Percentiles rank a stretch among this genome's conserved stretches.
These are phyloP conservation scores for Microplitis manilae DNA, from an alignment of 2,888 invertebrate species.

Conservation along the genomic window DNA sequence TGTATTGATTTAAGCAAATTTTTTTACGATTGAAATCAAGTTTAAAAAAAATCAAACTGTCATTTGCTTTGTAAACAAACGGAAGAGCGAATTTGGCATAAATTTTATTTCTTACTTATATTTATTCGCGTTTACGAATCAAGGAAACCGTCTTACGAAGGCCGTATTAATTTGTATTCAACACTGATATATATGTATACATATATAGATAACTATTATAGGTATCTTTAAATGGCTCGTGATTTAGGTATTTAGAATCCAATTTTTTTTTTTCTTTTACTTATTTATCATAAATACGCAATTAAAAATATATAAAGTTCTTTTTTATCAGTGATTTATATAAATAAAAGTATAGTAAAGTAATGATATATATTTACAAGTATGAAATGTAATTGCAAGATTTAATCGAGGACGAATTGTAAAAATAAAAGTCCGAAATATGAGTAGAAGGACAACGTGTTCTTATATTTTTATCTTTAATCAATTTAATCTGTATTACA, in stretches of 20 bases:
- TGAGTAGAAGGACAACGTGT: conserved; percentile 30
- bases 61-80: not conserved
- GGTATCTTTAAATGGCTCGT: not conserved
- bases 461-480: not conserved
- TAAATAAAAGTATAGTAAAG: too few species aligned
- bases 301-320: too few species aligned
- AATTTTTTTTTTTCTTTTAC: not conserved
- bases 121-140: not conserved
- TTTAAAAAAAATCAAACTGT: not conserved
- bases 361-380: too few species aligned
- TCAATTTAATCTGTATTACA: conserved; percentile 9
- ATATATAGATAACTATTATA: not conserved
- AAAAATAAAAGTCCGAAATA: not conserved
- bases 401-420: conserved; percentile 25
- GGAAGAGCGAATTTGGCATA: not conserved
- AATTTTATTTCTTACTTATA: not conserved
- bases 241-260: not conserved
- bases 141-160: not conserved
- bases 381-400: not conserved
- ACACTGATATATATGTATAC: not conserved
- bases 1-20: not conserved
- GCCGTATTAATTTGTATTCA: conserved; percentile 2
- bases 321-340: too few species aligned
- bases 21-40: not conserved
- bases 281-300: not conserved